Evolutionary conservation across 2,888 invertebrate species (phyloP), one percentile per base, ranked within the genome.

Genomic region (Athetis lepigone): DNA sequence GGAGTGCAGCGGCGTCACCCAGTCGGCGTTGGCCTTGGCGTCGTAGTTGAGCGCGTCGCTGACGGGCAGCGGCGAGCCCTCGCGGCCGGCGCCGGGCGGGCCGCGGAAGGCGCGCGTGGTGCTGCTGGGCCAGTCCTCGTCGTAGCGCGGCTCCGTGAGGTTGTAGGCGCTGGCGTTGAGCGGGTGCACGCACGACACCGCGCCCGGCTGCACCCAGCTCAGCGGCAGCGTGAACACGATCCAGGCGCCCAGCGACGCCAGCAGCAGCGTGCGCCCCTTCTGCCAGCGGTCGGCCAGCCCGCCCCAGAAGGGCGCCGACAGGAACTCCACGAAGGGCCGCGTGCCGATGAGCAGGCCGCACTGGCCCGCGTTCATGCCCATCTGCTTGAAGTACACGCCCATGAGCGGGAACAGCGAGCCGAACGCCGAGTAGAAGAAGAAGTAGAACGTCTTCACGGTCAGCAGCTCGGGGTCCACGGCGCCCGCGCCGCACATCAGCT

Each of bases 301-400:
- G 52, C 99, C 99, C 99, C 99, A 99, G 91, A 99, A 99, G 0
- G 99, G 99, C 1, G 99, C 99, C 59, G 99, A 98, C 57, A 99
- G 95, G 91, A 99, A 99, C 93, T 99, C 99, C 49, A 99, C 98
- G 89, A 99, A 98, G 1, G 99, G 99, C 70, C 99, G 96, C 80
- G 98, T 97, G 25, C 99, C 99, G 81, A 99, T 98, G n/a, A 98
- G 96, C 60, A 98, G 95, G 6, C 99, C 99, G 86, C 98, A 98
- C 90, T 99, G 99, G 18, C 98, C 97, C 1, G 99, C 98, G 92
- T 99, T 99, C 99, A 99, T 99, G 66, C 99, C 99, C 97, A 99
- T 97, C 95, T 99, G 99, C 95, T 99, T 99, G 96, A 99, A 99
- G 95, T 99, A 99, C 46, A 99, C 98, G 37, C 99, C 99, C 97